A percentile compares a stretch with the other conserved stretches of the same genome.
These are phyloP conservation scores for Borostomias antarcticus DNA, from an alignment of 2,797 vertebrate species.

Conservation along the genomic window DNA sequence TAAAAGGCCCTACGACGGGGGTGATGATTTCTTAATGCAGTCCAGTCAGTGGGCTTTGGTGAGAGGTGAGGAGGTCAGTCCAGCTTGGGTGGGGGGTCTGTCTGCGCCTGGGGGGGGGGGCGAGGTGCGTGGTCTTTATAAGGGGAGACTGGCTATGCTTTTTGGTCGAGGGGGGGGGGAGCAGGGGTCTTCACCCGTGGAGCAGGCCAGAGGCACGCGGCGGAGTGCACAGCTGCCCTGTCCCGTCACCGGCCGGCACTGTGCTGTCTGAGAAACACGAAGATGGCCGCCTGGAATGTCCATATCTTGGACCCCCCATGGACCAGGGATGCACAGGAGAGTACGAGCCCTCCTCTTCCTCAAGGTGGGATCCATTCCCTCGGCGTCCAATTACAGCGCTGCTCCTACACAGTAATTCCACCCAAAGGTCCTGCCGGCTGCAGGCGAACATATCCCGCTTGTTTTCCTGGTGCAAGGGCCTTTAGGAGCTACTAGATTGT, in stretches of 20 bases:
- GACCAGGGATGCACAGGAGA: conserved; percentile 28
- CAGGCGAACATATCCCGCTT: not conserved
- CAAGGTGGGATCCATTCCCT: conserved; percentile 7
- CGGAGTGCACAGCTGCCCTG: conserved; percentile 74
- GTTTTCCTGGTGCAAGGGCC: not conserved
- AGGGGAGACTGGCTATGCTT: conserved; percentile 51
- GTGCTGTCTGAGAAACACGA: conserved; percentile 61
- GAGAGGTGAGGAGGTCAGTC: conserved; percentile 15
- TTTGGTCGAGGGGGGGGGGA: conserved; percentile 18
- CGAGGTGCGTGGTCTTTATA: conserved; percentile 42
- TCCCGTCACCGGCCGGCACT: conserved; percentile 66
- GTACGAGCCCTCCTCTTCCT: not conserved
- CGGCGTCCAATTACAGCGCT: not conserved
- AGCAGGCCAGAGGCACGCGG: conserved; percentile 70
- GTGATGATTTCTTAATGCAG: conserved; percentile 70
- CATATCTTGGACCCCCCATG: conserved; percentile 61
- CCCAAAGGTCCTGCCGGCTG: not conserved
- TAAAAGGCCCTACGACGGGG: conserved; percentile 60
- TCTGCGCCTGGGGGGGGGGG: not conserved
- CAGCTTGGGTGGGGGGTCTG: conserved; percentile 19
- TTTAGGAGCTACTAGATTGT: not conserved
- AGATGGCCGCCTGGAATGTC: conserved; percentile 64
- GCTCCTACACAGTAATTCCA: too few species aligned
- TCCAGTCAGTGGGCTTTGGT: conserved; percentile 20
- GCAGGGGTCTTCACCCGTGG: conserved; percentile 39